phyloP scores from a whole-genome alignment of 2,113 vertebrate genomes.

The Corythornis madagascariensis region DNA sequence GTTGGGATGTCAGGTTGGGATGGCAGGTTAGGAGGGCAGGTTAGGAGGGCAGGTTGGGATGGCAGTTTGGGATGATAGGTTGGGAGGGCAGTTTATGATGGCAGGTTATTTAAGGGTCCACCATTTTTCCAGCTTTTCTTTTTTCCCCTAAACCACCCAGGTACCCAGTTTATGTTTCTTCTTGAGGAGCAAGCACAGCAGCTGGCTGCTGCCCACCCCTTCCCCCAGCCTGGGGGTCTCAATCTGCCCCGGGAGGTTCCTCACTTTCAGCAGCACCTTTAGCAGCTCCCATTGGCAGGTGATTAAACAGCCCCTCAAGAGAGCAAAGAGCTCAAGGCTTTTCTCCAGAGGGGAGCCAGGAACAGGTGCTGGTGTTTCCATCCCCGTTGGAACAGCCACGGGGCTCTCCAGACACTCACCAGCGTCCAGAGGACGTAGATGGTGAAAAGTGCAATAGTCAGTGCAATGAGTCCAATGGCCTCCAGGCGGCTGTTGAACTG shows the following conservation, averaged over 20 bases:
- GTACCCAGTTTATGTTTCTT: not conserved
- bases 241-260: not conserved
- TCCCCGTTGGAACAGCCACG: not conserved
- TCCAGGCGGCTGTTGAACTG: constrained; percentile 93
- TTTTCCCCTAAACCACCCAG: not conserved
- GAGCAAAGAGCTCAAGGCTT: not conserved
- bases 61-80: too few species aligned
- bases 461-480: constrained; percentile 92
- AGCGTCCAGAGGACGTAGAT: constrained; percentile 97
- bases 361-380: accelerated
- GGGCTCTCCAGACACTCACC: constrained; percentile 76
- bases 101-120: not conserved
- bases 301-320: not conserved
- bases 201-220: not conserved
- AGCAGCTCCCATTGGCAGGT: not conserved
- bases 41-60: too few species aligned
- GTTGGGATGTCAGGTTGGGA: too few species aligned
- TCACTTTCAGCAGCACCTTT: not conserved
- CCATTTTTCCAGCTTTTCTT: not conserved
- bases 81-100: not conserved
- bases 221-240: not conserved
- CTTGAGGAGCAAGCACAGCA: not conserved
- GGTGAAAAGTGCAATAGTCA: constrained; percentile 96
- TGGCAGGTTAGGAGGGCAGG: too few species aligned
- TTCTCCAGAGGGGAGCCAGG: not conserved